phyloP scores from a whole-genome alignment of 2,113 vertebrate genomes.

The Passer montanus region DNA sequence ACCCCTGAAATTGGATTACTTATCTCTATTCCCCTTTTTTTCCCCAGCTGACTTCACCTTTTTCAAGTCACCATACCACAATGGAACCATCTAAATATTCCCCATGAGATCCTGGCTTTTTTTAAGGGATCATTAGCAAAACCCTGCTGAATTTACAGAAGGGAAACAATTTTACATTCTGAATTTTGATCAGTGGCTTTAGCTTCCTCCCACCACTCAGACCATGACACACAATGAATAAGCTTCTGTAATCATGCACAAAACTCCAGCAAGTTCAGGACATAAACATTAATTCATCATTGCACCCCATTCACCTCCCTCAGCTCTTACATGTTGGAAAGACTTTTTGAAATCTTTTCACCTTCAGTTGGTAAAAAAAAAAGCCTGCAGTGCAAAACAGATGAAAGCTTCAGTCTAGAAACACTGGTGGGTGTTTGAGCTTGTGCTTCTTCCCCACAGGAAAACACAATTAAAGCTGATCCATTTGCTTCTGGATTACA shows the following conservation, averaged over 20 bases:
- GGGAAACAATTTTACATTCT: neutral
- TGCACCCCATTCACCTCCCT: neutral
- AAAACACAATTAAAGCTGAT: constrained; percentile 9
- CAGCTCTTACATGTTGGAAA: neutral
- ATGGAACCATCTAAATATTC: neutral
- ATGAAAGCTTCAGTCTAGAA: neutral
- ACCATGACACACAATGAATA: neutral
- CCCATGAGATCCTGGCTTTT: neutral
- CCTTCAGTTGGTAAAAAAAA: neutral
- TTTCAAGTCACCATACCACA: neutral
- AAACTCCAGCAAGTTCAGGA: neutral
- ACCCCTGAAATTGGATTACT: neutral
- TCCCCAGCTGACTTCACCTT: neutral
- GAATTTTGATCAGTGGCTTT: neutral
- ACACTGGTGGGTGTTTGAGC: neutral
- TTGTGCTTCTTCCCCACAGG: neutral
- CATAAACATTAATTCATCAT: neutral
- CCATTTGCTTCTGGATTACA: neutral
- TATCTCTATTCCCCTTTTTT: neutral
- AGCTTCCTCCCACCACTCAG: neutral
- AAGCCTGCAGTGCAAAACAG: neutral
- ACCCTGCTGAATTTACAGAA: neutral
- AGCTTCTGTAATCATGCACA: neutral
- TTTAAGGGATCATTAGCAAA: neutral
- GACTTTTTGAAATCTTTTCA: neutral